Base-by-base conservation (phyloP, 2,888 invertebrate species). In the Acanthosoma haemorrhoidale region DNA sequence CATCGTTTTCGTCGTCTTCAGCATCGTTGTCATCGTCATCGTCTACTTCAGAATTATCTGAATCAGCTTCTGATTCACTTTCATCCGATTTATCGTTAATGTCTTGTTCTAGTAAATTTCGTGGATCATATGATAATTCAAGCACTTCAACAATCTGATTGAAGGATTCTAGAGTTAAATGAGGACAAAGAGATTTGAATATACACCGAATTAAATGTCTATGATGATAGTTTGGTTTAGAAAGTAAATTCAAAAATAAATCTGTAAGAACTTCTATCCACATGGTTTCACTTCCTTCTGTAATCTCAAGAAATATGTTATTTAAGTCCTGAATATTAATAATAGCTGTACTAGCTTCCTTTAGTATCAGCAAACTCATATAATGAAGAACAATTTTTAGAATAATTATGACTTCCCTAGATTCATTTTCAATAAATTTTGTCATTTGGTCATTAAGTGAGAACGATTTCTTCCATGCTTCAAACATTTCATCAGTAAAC, bases 221-320 rank as follows among this genome's bases (percentile, higher is more conserved):
- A 43, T 67, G 67, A 29, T 67, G 67, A 57, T 67, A 67, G 41
- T 67, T 41, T 4, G 67, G 57, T 36, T 67, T 67, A 9, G 67
- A 67, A 34, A 67, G 67, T 21, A 67, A 57, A 57, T 67, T 67
- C 43, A 67, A 67, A 67, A 67, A 67, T 21, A 67, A 21, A 67
- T 67, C 67, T 18, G n/a, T 57, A n/a, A 67, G 15, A 4, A 67
- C 67, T 67, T 57, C 67, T 16, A 67, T 67, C 67, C 67, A 67
- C 32, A 67, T 31, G 21, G 34, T 36, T 67, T 67, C 32, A 16
- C 38, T 16, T 25, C 32, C 43, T 31, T 36, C 32, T 13, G 43
- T 41, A n/a, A 38, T 67, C 51, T 67, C 51, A 21, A 31, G 16
- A 34, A 32, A 67, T 2, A 67, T 67, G 4, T 67, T 41, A 16